Base-by-base conservation (phyloP, 1,140 invertebrate genomes). In the Octopus sinensis region DNA sequence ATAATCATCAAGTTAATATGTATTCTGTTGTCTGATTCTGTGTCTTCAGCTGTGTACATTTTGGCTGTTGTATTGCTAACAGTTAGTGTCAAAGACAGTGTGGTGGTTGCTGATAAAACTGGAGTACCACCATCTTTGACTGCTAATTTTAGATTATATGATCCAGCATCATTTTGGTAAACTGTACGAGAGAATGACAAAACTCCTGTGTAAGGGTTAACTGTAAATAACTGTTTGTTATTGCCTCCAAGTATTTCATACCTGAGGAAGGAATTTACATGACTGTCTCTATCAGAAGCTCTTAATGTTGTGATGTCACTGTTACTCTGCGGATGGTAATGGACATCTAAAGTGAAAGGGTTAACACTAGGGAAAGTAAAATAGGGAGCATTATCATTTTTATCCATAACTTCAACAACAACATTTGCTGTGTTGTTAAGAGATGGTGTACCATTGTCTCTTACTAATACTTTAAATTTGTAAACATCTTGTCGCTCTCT, bases 351-450 rank as follows among this genome's bases (percentile, higher is more conserved):
- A 13, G 86, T 87, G 78, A 85, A 82, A 79, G 89, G 88, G 3
- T 85, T 83, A 73, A 82, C 81, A 62, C 81, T 84, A 0, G 88
- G 87, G 78, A 87, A 87, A 56, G 82, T 82, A 79, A 90, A 86
- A 6, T 85, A 76, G 13, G 90, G 90, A 6, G 79, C 78, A 81
- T 90, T 88, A 83, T 90, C 90, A 82, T 90, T 90, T n/a, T 86
- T 83, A 80, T 90, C 90, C n/a, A 83, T 71, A 1, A 89, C 81
- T 54, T 82, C 80, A 6, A 90, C 84, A 3, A 83, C 88, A 9
- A 89, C 89, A 79, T 84, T 86, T 53, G 84, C 86, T 0, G 82
- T 85, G 81, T 81, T 82, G 54, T 76, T 83, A 51, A 84, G 81
- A 10, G 77, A 30, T 9, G 78, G 62, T 9, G 80, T 75, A 23